phyloP scores from a whole-genome alignment of 2,797 vertebrate genomes.

The Myotis pilosus region DNA sequence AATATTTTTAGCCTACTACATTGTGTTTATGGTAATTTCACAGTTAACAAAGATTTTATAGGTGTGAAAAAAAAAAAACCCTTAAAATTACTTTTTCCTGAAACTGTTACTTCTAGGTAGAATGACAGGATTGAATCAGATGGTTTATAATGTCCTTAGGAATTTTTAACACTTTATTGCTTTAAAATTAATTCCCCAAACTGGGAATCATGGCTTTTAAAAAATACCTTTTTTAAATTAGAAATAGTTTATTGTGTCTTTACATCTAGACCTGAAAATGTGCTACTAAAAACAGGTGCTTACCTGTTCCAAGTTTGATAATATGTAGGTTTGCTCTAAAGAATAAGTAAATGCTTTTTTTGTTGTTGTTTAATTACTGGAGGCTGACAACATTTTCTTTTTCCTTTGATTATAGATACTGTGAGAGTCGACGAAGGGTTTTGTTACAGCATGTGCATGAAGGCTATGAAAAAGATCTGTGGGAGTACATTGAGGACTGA shows the following conservation, averaged over 20 bases:
- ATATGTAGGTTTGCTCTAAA: neutral
- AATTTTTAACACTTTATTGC: neutral
- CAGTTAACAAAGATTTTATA: neutral
- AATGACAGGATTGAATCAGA: neutral
- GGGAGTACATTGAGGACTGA: constrained; percentile 99
- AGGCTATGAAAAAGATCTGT: constrained; percentile 99
- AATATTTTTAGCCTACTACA: neutral
- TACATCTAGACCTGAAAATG: neutral
- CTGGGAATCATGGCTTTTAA: neutral
- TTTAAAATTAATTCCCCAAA: constrained; percentile 39
- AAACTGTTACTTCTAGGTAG: neutral
- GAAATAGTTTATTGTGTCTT: neutral
- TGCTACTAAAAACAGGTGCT: neutral
- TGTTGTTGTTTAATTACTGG: neutral
- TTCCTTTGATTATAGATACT: constrained; percentile 91
- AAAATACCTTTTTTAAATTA: neutral
- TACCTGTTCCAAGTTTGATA: constrained; percentile 17
- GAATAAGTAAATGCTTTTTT: constrained; percentile 33
- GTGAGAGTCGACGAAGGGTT: constrained; percentile 99
- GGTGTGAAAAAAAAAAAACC: neutral
- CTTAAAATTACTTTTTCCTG: constrained; percentile 28
- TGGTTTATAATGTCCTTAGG: neutral
- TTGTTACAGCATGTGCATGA: constrained; percentile 99
- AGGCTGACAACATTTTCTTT: constrained; percentile 47
- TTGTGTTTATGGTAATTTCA: constrained; percentile 9